Base-by-base conservation (phyloP, 1,140 invertebrate species). In the Lepeophtheirus salmonis region DNA sequence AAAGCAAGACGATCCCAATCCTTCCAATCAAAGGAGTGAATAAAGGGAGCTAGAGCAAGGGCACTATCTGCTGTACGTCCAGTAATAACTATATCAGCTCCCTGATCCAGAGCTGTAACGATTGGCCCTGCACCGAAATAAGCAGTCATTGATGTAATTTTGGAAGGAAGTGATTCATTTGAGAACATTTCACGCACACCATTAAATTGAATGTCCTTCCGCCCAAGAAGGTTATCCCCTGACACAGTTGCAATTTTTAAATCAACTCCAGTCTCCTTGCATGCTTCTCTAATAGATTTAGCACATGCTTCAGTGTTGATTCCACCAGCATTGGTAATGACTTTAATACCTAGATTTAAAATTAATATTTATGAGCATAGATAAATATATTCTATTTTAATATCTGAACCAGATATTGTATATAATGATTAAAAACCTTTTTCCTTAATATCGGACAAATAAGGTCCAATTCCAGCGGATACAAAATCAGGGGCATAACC, bases 401-500 rank as follows among this genome's bases (percentile, higher is more conserved):
- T n/a, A 25, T 25, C 21, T 50, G 41, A 20, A 25, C 3, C 51
- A 50, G 30, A 22, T 14, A n/a, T n/a, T n/a, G n/a, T n/a, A n/a
- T n/a, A n/a, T n/a, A n/a, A n/a, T n/a, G n/a, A 2, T 54, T 2
- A 55, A 20, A 26, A 63, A 75, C 75, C 75, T 70, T 72, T 71
- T 30, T 69, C 64, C 65, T 76, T 76, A 25, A 77, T 75, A 26
- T 72, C 68, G 62, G 68, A 69, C 12, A 77, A 64, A 62, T 72
- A 68, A 60, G 74, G 75, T 21, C 70, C 73, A 55, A 76, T 67
- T 23, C 65, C 69, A 60, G 70, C 66, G 49, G 70, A 69, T 3
- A 74, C 69, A 71, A 77, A 77, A 66, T 77, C 76, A 49, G 75
- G 74, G 51, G 73, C 70, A 69, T 74, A 77, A n/a, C 76, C 76